phyloP scores from a whole-genome alignment of 2,888 invertebrate genomes.

The Gortyna flavago region DNA sequence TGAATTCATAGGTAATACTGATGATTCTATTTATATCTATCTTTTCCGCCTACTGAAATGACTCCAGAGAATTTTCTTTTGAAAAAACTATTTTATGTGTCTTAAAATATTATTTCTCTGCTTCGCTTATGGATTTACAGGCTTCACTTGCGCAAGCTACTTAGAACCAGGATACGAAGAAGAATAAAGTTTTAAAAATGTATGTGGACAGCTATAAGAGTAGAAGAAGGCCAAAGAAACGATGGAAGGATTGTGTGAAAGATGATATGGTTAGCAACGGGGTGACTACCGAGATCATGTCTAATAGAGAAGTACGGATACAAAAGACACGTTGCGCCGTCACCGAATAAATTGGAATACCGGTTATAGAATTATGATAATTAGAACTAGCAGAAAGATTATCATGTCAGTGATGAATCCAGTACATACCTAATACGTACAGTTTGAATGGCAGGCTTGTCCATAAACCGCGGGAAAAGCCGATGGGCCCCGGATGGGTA shows the following conservation, averaged over 20 bases:
- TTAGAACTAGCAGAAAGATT: too few relatives aligned
- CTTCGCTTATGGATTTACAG: not conserved
- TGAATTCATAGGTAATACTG: not conserved
- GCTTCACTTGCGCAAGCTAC: not conserved
- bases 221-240: not conserved
- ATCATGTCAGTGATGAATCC: not conserved
- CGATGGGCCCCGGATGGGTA: too few relatives aligned
- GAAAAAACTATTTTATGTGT: not conserved
- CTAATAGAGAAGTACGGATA: too few relatives aligned
- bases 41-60: not conserved
- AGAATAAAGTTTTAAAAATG: not conserved
- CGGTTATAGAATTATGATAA: too few relatives aligned
- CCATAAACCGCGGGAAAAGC: too few relatives aligned
- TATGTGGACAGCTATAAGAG: not conserved
- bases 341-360: too few relatives aligned
- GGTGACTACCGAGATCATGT: too few relatives aligned
- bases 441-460: not conserved
- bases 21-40: constrained; percentile 9
- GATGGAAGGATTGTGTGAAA: not conserved
- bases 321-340: too few relatives aligned
- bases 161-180: not conserved
- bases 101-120: not conserved
- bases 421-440: not conserved
- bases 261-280: too few relatives aligned
- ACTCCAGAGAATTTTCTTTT: not conserved